Evolutionary conservation across 2,113 vertebrate genomes (phyloP).

Genomic region (Laticauda laticaudata): DNA sequence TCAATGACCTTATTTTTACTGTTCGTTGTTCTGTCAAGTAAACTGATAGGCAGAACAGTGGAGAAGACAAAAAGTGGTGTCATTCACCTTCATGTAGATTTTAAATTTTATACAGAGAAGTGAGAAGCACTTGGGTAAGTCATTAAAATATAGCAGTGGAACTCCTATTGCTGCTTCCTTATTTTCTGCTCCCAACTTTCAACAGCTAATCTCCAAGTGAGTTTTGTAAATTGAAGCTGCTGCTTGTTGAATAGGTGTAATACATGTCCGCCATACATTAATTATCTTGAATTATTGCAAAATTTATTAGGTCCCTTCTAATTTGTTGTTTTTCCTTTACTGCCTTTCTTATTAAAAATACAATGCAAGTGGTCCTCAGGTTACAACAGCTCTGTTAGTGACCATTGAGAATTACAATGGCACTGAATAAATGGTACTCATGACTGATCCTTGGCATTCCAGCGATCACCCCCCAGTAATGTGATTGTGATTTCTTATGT

Average conservation of each 20-base stretch:
- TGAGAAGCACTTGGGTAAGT: slow-evolving; percentile 46
- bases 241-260: slow-evolving; percentile 6
- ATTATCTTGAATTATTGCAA: neutral
- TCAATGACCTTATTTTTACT: slow-evolving; percentile 58
- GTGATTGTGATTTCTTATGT: neutral
- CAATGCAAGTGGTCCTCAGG: neutral
- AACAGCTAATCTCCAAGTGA: slow-evolving; percentile 40
- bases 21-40: slow-evolving; percentile 62
- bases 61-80: slow-evolving; percentile 58
- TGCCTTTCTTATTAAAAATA: neutral
- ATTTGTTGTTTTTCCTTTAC: neutral
- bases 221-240: slow-evolving; percentile 23
- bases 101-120: slow-evolving; percentile 61
- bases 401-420: neutral
- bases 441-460: neutral
- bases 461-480: neutral
- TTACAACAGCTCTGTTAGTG: neutral
- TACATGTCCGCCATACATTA: neutral
- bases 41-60: slow-evolving; percentile 63
- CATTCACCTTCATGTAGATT: slow-evolving; percentile 56
- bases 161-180: slow-evolving; percentile 27
- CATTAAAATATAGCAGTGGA: slow-evolving; percentile 48
- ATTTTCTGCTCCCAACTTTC: slow-evolving; percentile 27
- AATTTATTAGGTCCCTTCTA: neutral
- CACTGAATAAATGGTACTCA: neutral